Conservation (phyloP, 2,113 vertebrate genomes). For the Vulpes vulpes region DNA sequence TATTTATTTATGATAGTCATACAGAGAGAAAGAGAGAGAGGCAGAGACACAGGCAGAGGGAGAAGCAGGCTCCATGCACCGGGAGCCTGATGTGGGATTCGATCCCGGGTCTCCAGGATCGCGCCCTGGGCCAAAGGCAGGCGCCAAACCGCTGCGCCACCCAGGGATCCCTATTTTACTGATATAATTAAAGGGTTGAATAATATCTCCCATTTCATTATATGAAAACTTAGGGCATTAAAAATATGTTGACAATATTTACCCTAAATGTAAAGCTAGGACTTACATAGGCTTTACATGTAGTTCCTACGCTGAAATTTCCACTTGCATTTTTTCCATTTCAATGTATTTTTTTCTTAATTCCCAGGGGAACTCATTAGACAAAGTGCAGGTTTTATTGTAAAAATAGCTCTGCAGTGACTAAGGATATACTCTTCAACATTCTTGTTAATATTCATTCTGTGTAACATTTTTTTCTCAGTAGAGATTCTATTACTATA, state of each 20-base stretch:
- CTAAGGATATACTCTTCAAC: not conserved
- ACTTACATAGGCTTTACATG: no score
- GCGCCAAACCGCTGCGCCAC: no score
- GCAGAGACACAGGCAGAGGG: no score
- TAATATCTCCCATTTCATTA: not conserved
- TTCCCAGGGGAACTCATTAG: slow-evolving; percentile 60
- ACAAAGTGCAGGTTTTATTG: slow-evolving; percentile 27
- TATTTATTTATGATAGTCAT: no score
- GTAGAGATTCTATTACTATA: not conserved
- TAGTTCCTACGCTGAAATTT: slow-evolving; percentile 29
- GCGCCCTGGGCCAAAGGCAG: no score
- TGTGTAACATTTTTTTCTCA: slow-evolving; percentile 43
- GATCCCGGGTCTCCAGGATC: no score
- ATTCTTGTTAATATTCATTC: not conserved
- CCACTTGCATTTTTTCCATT: not conserved
- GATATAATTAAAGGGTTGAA: not conserved
- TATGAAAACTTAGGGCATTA: not conserved
- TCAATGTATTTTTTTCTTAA: slow-evolving; percentile 33
- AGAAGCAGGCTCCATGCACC: no score
- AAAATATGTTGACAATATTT: not conserved
- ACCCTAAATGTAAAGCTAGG: not conserved
- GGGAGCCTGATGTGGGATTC: no score
- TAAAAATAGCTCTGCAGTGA: slow-evolving; percentile 33
- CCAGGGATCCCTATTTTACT: no score
- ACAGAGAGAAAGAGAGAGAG: no score